Evolutionary conservation across 1,140 invertebrate genomes (phyloP), one percentile per base, ranked within the genome.

Genomic region (Aleiodes sp.): DNA sequence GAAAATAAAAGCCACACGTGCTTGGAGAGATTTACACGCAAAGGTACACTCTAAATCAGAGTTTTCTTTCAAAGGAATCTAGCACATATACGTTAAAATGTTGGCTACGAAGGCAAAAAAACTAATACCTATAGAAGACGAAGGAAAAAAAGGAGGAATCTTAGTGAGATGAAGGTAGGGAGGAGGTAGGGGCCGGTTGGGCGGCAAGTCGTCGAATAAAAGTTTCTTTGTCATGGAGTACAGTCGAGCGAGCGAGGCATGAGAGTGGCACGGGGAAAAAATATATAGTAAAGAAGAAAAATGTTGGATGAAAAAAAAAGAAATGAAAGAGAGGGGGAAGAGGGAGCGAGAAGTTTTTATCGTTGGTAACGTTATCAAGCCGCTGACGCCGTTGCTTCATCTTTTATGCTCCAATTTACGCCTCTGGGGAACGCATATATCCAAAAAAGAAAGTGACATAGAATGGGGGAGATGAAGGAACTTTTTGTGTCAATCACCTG

Each of bases 331-430:
- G 43, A 70, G 66, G 28, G 62, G 62, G 61, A 56, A 59, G 57
- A 24, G 46, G 65, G 70, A 70, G 69, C 73, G 76, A n/a, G 72
- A 77, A 75, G 74, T 73, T 77, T 77, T 77, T 76, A 76, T 79
- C 76, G 71, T 61, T 68, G 52, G 70, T 79, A 76, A 78, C 75
- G 71, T 79, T 79, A 78, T 79, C 76, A 75, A 67, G 71, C 73
- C 71, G 21, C 70, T 24, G 66, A 70, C 72, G 70, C 69, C 69
- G 33, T 70, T 26, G 64, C 68, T 67, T 80, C 76, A 78, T 78
- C 71, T 80, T 80, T 80, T 79, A 80, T 74, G 76, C 70, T 69
- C 72, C 75, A 79, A 80, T 80, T 80, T 79, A 78, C 75, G 75
- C 71, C 75, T 70, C 65, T 31, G 43, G 68, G 33, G 21, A 43